phyloP scores from a whole-genome alignment of 30 jellyfish, hydroid and myxozoan genomes.

The Turritopsis dohrnii region DNA sequence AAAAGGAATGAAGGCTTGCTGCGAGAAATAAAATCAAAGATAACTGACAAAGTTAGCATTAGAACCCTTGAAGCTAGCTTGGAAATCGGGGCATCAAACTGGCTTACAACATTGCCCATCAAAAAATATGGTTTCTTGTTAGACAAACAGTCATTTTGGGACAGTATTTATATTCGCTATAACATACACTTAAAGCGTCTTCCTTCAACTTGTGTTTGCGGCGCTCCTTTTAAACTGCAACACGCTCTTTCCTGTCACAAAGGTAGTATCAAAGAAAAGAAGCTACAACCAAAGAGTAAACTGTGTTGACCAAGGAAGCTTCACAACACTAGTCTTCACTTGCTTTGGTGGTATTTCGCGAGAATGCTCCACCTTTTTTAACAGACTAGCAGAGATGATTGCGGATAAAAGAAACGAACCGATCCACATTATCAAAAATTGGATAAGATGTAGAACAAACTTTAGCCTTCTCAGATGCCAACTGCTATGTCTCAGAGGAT shows the following conservation, averaged over 20 bases:
- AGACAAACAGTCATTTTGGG: not conserved
- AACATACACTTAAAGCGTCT: not conserved
- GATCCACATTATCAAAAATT: not conserved
- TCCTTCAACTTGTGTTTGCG: not conserved
- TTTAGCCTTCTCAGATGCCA: not conserved
- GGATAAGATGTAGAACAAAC: not conserved
- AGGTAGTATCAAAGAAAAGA: not conserved
- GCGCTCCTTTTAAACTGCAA: not conserved
- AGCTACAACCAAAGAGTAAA: not conserved
- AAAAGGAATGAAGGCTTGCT: not conserved
- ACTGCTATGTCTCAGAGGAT: not conserved
- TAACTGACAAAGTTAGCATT: not conserved
- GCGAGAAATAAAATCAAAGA: not conserved
- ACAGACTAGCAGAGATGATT: not conserved
- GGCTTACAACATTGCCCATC: not conserved
- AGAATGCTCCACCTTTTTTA: not conserved
- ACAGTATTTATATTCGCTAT: not conserved
- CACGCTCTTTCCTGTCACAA: not conserved
- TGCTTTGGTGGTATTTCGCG: not conserved
- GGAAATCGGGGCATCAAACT: not conserved
- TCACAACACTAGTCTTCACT: not conserved
- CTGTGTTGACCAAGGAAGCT: not conserved
- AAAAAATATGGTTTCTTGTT: not conserved
- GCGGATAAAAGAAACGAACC: not conserved
- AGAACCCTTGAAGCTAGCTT: not conserved